Evolutionary conservation across 2,113 vertebrate species (phyloP), one percentile per base, ranked within the genome.

Genomic region (Oreocharis arfaki): DNA sequence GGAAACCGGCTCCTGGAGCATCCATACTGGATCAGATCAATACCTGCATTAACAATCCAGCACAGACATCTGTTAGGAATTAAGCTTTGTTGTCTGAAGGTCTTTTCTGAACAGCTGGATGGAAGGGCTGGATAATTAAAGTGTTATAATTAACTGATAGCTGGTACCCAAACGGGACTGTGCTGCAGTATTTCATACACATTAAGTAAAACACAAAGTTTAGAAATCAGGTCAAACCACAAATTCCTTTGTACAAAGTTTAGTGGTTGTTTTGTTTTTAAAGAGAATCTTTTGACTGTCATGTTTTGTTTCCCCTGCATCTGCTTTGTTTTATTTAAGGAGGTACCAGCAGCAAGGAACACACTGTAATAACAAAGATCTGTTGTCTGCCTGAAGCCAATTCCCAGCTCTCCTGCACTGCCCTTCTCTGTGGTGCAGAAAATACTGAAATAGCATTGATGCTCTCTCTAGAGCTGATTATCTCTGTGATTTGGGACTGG

Each of bases 251-350:
- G 27, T 69, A 55, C 1, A 5, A 87, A 90, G 49, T 63, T 69
- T 32, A 61, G 61, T 26, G 19, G 23, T 57, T 63, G 39, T 60
- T 94, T 94, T 61, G 19, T 91, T 95, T 93, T 76, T 53, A 60
- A 84, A 73, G 42, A 76, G 32, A 49, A 39, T 84, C 28, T 91
- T 93, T 84, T 77, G 15, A 47, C 30, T 76, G 32, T 80, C 30
- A 2, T n/a, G 52, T 35, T 63, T 71, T 47, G 5, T 39, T 73
- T 60, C 55, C 32, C 35, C 26, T 8, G 9, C 67, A 80, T 77
- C 75, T 94, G 86, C 90, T 86, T 88, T 93, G 55, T 55, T 91
- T 96, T 90, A 73, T 80, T 65, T 80, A 84, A 91, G 87, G 90
- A 91, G 90, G 85, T 74, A 65, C 70, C 67, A 88, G 82, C 84